These are phyloP conservation scores for Bufo gargarizans DNA, from an alignment of 2,113 vertebrate genomes.

Conservation along the genomic window DNA sequence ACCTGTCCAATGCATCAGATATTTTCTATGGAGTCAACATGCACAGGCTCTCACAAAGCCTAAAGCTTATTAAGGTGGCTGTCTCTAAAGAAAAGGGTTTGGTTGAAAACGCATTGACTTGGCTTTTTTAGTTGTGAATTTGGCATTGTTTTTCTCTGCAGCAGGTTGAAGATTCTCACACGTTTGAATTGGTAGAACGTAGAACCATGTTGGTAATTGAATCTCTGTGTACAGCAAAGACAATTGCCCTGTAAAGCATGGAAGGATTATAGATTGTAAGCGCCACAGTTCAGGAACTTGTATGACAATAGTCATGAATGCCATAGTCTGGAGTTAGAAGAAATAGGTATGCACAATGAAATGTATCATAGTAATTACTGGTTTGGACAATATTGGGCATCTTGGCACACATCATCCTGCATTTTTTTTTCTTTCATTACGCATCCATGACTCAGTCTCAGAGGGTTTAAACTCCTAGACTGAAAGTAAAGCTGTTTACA, in stretches of 20 bases:
- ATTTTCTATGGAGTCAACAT: background rate
- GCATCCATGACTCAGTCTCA: background rate
- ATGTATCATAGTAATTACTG: background rate
- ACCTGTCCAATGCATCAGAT: background rate
- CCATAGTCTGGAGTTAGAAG: background rate
- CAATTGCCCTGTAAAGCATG: background rate
- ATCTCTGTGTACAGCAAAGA: background rate
- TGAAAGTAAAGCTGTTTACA: conserved; percentile 50
- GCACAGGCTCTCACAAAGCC: background rate
- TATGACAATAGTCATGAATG: background rate
- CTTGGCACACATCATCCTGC: conserved; percentile 19
- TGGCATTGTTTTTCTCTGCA: background rate
- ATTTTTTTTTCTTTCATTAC: conserved; percentile 28
- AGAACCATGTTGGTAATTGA: background rate
- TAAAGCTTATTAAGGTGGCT: background rate
- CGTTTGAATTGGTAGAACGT: background rate
- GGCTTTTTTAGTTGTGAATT: background rate
- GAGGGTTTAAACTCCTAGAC: background rate
- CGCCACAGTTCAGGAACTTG: conserved; percentile 18
- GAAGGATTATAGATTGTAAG: background rate
- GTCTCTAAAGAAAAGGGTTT: background rate
- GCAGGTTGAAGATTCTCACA: too few species aligned
- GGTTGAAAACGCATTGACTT: too few species aligned
- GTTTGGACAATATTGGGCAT: conserved; percentile 5
- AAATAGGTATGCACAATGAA: conserved; percentile 13